Evolutionary conservation across 1,140 invertebrate genomes (phyloP), one percentile per base, ranked within the genome.

Genomic region (Thalassaphorura encarpata): DNA sequence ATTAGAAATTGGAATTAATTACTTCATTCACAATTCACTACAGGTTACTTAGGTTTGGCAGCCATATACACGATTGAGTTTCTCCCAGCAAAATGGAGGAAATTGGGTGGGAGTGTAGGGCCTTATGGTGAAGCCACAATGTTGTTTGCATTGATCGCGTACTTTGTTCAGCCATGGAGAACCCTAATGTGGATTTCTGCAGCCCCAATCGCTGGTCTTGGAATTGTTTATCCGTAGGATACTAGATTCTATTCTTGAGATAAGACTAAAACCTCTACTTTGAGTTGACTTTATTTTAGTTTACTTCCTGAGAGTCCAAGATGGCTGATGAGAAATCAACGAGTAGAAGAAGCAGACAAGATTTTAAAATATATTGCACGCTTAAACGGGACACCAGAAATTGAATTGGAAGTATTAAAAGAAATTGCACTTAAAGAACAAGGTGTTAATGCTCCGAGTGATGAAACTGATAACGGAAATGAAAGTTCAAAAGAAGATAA

Each of bases 301-400:
- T 49, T 61, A 13, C 15, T 64, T 13, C 63, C 59, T 18, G 63
- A 64, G 29, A 64, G 63, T 33, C 59, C 60, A 6, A n/a, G 63
- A 36, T 64, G 53, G 52, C 52, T 61, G 2, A 42, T 64, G 4
- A 41, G 60, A 31, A 56, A 61, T 23, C 46, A 64, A 24, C 31
- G 42, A 59, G 11, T 54, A 11, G 16, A 16, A 5, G 56, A 64
- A 39, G 63, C 63, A 11, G 43, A 54, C 33, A 50, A 56, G 50
- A 54, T 60, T 18, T 28, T 64, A 3, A 26, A 21, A 19, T 55
- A 39, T 18, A 61, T 64, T 28, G 59, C 63, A 24, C 56, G 52
- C 24, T 18, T 60, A 1, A 64, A 62, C 41, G 53, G 59, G 3
- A 29, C 28, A 21, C 16, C 18, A 4, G 31, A 49, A 13, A 24